Conservation (phyloP, 2,888 invertebrate genomes). For the Eudemis profundana region DNA sequence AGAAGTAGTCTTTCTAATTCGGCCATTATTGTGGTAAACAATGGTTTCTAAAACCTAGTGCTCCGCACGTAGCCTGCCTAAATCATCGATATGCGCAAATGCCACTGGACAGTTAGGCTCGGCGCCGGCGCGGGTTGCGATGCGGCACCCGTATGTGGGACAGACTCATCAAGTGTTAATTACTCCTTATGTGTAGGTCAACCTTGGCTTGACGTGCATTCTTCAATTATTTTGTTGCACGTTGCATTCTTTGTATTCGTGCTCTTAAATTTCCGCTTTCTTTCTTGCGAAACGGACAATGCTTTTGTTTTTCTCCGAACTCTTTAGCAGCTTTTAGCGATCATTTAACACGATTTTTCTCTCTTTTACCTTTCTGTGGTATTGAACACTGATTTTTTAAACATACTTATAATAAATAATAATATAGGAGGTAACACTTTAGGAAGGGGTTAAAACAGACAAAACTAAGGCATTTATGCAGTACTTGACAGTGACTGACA, state of each 20-base stretch:
- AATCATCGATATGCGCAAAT: slow-evolving; percentile 63
- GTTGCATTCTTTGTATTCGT: slow-evolving; percentile 38
- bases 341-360: slow-evolving; percentile 2
- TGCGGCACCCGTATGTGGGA: slow-evolving; percentile 80
- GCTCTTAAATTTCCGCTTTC: slow-evolving; percentile 39
- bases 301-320: slow-evolving; percentile 29
- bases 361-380: background rate
- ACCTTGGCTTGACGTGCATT: slow-evolving; percentile 45
- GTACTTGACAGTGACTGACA: no score
- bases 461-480: no score
- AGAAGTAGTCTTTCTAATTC: no score
- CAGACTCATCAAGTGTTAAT: slow-evolving; percentile 80
- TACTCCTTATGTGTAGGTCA: slow-evolving; percentile 66
- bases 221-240: slow-evolving; percentile 40
- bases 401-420: no score
- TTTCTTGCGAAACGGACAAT: slow-evolving; percentile 27
- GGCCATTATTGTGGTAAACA: no score
- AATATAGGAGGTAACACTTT: no score
- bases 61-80: slow-evolving; percentile 22
- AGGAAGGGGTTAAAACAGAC: no score
- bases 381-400: no score
- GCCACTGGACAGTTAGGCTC: slow-evolving; percentile 78
- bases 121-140: slow-evolving; percentile 80
- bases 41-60: slow-evolving; percentile 18
- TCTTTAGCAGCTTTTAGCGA: slow-evolving; percentile 9